Evolutionary conservation across 1,140 invertebrate species (phyloP), one percentile per base, ranked within the genome.

Genomic region (Arion vulgaris): DNA sequence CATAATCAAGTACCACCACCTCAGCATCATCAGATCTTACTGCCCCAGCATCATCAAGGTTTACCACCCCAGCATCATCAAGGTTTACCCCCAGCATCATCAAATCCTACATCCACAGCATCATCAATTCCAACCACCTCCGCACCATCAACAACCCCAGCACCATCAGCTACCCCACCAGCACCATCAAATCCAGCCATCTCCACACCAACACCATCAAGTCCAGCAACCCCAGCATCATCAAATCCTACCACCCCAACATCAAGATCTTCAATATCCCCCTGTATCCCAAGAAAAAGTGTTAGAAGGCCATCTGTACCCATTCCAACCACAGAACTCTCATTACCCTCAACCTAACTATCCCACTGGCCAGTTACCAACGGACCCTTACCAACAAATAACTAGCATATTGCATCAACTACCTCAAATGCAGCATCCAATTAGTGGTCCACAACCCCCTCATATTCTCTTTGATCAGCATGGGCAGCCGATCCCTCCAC

Each of bases 121-220:
- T 32, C 69, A 71, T 19, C 69, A n/a, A 76, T 11, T 45, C 69
- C 51, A 57, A 36, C 36, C 57, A 71, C 74, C 51, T 36, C 38
- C 17, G 36, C 49, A 26, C 5, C 23, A 62, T 39, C 51, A 78
- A 34, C 41, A 53, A 51, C 51, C 32, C 28, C 66, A 57, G 36
- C 49, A n/a, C 51, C 69, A 38, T 69, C 69, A 15, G 41, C n/a
- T 17, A 38, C 45, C 23, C 36, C 19, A 38, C 51, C 69, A 68
- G 34, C 51, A 51, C 69, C 9, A 66, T 72, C 45, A 17, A 69
- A 7, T 26, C 2, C 45, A 41, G 15, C 49, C 51, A 41, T 49
- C 41, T 17, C 83, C 79, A 9, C 39, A 41, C 1, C 53, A 69
- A 36, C 76, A 75, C 32, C 83, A 84, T 17, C 76, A 79, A 45